Conservation (phyloP, 2,888 invertebrate genomes). For the Temnothorax ravouxi region DNA sequence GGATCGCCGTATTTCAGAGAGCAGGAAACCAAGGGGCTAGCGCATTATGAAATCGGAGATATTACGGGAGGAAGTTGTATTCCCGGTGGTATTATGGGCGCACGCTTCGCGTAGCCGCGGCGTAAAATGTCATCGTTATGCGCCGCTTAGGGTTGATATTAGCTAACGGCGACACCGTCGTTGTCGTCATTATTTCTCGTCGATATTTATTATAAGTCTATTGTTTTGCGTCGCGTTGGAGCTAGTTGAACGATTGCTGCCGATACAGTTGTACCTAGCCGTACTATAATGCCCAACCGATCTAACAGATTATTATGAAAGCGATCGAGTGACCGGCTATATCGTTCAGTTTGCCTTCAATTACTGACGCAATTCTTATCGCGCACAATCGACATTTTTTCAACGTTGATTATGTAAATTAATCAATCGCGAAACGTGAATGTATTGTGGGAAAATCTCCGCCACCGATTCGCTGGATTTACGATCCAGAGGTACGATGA, state of each 20-base stretch:
- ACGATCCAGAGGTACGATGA: neutral
- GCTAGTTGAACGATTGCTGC: slow-evolving; percentile 59
- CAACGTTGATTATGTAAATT: slow-evolving; percentile 62
- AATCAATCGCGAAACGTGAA: slow-evolving; percentile 38
- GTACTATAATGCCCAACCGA: slow-evolving; percentile 51
- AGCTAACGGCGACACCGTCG: slow-evolving; percentile 54
- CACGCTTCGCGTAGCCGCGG: slow-evolving; percentile 57
- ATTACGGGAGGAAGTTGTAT: slow-evolving; percentile 73
- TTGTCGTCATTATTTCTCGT: slow-evolving; percentile 41
- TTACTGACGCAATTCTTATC: slow-evolving; percentile 30
- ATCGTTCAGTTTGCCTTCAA: slow-evolving; percentile 38
- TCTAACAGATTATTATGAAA: slow-evolving; percentile 64
- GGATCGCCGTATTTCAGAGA: slow-evolving; percentile 61
- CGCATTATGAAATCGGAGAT: slow-evolving; percentile 74
- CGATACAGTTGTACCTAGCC: slow-evolving; percentile 66
- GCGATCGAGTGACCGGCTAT: slow-evolving; percentile 62
- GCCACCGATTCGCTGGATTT: slow-evolving; percentile 8
- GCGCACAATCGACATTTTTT: slow-evolving; percentile 46
- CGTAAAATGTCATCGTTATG: slow-evolving; percentile 75
- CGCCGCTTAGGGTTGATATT: slow-evolving; percentile 71
- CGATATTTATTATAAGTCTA: slow-evolving; percentile 72
- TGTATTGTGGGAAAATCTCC: slow-evolving; percentile 1
- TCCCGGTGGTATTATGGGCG: slow-evolving; percentile 66
- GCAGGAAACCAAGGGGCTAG: slow-evolving; percentile 66
- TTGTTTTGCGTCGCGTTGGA: slow-evolving; percentile 69